Base-by-base conservation (phyloP, 2,113 vertebrate genomes). In the Malurus melanocephalus region DNA sequence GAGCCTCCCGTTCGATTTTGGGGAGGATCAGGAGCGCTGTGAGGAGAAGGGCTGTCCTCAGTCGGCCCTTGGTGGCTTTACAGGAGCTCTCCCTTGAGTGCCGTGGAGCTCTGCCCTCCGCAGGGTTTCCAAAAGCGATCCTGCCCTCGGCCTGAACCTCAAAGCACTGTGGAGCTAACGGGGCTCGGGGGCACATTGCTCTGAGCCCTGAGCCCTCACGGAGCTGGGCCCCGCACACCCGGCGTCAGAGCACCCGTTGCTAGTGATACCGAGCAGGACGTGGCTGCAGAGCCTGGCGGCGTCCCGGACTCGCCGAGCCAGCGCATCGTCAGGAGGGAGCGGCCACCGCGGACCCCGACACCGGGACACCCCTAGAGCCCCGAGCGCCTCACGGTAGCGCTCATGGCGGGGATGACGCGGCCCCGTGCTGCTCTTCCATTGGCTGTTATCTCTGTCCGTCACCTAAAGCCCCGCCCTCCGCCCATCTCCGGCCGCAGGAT, bases 381-480 rank as follows among this genome's bases (percentile, higher is more conserved):
- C 6, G 3, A 19, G 14, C 17, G 6, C 43, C 27, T 51, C 75
- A 28, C 27, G 43, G 2, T 1, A 3, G 26, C 35, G 20, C 43
- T 7, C 21, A 48, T 2, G 2, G 4, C 5, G 17, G 30, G 16
- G 16, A 27, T 32, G 43, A 57, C 26, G 26, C 30, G 2, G 0
- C 1, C 0, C 3, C 3, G 1, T 0, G 0, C 22, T 15, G 45
- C 1, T 4, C 13, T 40, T 0, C 14, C 5, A 65, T 59, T 89
- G 79, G 65, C 9, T 83, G 0, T 0, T 3, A 0, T 1, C 2
- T 3, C 10, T 72, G 77, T 68, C 68, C 13, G 1, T 92, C 51
- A 6, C 2, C 0, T 0, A 0, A 40, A 35, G 0, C 0, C 21
- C 92, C 67, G 43, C 79, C 85, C 0, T 0, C 4, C 5, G 3